These are phyloP conservation scores for Trachelus troglodyta DNA, from an alignment of 2,888 invertebrate species.

Conservation along the genomic window DNA sequence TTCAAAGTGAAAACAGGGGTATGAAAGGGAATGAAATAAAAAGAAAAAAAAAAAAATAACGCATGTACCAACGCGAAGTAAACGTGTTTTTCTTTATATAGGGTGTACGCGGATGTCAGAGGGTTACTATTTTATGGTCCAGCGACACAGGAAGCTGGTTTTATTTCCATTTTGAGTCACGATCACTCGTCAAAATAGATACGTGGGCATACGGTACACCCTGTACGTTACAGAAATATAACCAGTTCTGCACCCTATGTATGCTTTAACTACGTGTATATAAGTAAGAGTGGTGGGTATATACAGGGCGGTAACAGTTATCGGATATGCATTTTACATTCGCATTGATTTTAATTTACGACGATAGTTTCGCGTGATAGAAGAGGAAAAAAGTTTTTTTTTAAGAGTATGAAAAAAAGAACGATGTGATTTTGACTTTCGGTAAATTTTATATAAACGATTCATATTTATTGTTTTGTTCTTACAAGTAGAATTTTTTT, in stretches of 20 bases:
- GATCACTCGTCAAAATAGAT: conserved; percentile 14
- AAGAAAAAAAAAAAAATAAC: neutral
- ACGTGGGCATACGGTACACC: neutral
- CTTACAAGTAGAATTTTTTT: neutral
- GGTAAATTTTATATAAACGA: neutral
- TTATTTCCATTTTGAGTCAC: conserved; percentile 27
- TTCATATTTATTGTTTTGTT: neutral
- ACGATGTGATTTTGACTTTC: neutral
- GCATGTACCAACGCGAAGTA: neutral
- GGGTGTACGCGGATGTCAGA: neutral
- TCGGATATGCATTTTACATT: neutral
- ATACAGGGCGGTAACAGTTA: neutral
- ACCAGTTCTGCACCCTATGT: neutral
- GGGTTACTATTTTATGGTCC: conserved; percentile 28
- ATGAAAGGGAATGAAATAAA: neutral
- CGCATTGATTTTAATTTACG: neutral
- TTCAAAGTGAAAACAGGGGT: neutral
- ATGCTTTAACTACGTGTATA: neutral
- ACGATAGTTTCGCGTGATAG: neutral
- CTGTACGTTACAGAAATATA: neutral
- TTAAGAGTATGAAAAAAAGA: neutral
- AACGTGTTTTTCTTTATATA: neutral
- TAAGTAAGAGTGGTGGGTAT: neutral
- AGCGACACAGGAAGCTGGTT: conserved; percentile 21
- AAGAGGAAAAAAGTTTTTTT: neutral